Percentiles rank a stretch among this genome's conserved stretches.
Evolutionary conservation across 2,888 invertebrate genomes (phyloP).

Genomic region (Brachylomia viminalis): DNA sequence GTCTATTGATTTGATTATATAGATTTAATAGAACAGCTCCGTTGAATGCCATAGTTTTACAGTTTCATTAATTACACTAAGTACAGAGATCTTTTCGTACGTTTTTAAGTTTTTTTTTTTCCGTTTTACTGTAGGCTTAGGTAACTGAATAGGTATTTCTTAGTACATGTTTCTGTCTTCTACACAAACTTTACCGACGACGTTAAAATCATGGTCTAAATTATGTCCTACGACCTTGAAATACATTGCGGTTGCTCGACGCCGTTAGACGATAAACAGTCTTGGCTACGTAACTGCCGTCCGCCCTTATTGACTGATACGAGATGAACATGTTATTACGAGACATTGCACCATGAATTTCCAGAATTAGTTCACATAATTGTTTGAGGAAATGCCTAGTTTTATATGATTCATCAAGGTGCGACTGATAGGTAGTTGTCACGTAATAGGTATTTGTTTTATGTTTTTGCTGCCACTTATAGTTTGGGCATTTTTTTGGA

Average conservation of each 20-base stretch:
- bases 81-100: background rate
- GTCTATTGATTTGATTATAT: background rate
- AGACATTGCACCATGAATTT: conserved; percentile 14
- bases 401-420: conserved; percentile 23
- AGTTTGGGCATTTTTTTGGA: conserved; percentile 32
- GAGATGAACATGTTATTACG: background rate
- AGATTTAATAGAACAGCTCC: background rate
- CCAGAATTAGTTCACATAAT: background rate
- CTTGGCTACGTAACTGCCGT: background rate
- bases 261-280: background rate
- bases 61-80: background rate
- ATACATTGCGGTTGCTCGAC: background rate
- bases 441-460: conserved; percentile 23
- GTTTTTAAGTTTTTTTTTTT: background rate
- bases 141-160: background rate
- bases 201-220: background rate
- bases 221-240: conserved; percentile 36
- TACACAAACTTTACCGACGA: background rate
- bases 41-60: background rate
- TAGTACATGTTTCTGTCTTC: background rate
- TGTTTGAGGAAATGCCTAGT: conserved; percentile 19
- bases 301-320: background rate
- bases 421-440: conserved; percentile 2
- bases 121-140: background rate
- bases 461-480: conserved; percentile 1